Base-by-base conservation (phyloP, 2,113 vertebrate genomes). In the Bufo gargarizans region DNA sequence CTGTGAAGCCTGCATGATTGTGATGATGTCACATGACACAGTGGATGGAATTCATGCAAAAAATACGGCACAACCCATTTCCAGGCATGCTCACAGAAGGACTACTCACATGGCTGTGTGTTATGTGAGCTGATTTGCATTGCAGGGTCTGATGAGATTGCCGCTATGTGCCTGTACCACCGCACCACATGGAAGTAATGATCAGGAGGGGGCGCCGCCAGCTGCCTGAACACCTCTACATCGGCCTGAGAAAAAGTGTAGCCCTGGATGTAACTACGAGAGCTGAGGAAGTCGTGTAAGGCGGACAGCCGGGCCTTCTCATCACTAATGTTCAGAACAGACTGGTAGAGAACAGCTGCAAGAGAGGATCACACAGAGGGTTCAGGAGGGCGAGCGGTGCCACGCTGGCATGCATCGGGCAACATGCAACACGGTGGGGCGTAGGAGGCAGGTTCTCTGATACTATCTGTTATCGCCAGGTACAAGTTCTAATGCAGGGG, bases 81-180 rank as follows among this genome's bases (percentile, higher is more conserved):
- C 45, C 45, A 50, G 72, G 5, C 82, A 55, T 65, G 59, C 59
- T 7, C 43, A 82, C 79, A 61, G 33, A 3, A 33, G 65, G 89
- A 92, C 94, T 98, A 98, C 98, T 99, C 97, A 99, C 98, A 96
- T 95, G 94, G 92, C 91, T 94, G 95, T 89, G 91, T 92, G 94
- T 95, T 95, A 94, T 92, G 93, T 85, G 96, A 93, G 93, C 91
- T 88, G 91, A 81, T 92, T 81, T 91, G 92, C 91, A 92, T 92
- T 84, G 82, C 88, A 92, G 89, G 91, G 90, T 93, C 92, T 91
- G 92, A 94, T 95, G 95, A 96, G 93, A 98, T 93, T 88, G 96
- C 94, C 76, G 95, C 94, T 93, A 99, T 95, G 94, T 99, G 98
- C 92, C 95, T 97, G 96, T 97, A 98, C 98, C 98, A 99, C 92